These are phyloP conservation scores for Buathra laborator DNA, from an alignment of 2,888 invertebrate species.

Conservation along the genomic window DNA sequence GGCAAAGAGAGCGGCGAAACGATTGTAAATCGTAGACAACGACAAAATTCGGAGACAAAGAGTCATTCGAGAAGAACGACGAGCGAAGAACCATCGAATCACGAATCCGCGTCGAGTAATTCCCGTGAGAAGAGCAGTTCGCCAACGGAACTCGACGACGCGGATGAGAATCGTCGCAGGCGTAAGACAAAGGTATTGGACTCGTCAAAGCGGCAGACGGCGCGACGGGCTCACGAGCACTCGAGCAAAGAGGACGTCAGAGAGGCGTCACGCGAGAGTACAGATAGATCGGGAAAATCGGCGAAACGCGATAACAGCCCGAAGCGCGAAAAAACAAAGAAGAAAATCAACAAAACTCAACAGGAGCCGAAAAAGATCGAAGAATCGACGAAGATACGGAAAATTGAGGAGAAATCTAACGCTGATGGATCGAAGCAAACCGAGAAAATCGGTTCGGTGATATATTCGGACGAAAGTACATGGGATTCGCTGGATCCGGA, in stretches of 20 bases:
- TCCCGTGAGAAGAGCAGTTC: slow-evolving; percentile 63
- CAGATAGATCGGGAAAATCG: slow-evolving; percentile 24
- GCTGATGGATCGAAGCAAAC: background rate
- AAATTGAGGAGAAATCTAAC: slow-evolving; percentile 32
- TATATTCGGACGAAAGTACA: slow-evolving; percentile 83
- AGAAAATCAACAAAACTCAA: slow-evolving; percentile 46
- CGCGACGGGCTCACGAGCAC: background rate
- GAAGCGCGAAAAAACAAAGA: slow-evolving; percentile 58
- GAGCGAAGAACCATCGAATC: slow-evolving; percentile 60
- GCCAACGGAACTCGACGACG: slow-evolving; percentile 56
- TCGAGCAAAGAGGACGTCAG: slow-evolving; percentile 46
- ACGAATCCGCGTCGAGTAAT: slow-evolving; percentile 56
- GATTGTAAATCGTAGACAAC: slow-evolving; percentile 21
- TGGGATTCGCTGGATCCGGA: slow-evolving; percentile 73
- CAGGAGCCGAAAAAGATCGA: slow-evolving; percentile 44
- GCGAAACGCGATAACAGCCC: slow-evolving; percentile 3
- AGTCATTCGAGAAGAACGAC: slow-evolving; percentile 28
- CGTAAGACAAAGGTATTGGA: background rate
- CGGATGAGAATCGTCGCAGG: slow-evolving; percentile 43
- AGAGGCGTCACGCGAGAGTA: slow-evolving; percentile 42
- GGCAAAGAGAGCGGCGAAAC: slow-evolving; percentile 65
- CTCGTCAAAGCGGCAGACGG: slow-evolving; percentile 16
- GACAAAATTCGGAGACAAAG: slow-evolving; percentile 35
- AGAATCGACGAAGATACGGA: slow-evolving; percentile 50
- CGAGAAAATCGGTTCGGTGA: slow-evolving; percentile 57